Base-by-base conservation (phyloP, 2,797 vertebrate genomes). In the Hippocampus kuda region DNA sequence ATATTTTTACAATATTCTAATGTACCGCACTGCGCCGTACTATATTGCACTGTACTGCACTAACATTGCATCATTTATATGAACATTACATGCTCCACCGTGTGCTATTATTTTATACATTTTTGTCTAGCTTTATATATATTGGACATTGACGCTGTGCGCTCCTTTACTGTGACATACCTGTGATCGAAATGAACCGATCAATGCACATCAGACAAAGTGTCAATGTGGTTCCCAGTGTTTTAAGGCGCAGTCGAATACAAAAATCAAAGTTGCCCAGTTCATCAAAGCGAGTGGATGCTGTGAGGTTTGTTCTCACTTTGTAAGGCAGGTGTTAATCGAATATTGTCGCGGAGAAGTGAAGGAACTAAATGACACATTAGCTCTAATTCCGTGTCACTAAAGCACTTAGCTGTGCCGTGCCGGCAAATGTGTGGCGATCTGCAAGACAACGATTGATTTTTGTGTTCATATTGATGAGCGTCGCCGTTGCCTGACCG, bases 381-480 rank as follows among this genome's bases (percentile, higher is more conserved):
- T 70, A 60, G 61, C 66, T 77, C 74, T 82, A 81, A 83, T 78
- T 68, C 79, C 73, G 70, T 27, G 66, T 61, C 72, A 65, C 41
- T 77, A 73, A 70, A 70, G 68, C 68, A 71, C 71, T 77, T 71
- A 68, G 69, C 69, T 65, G 38, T 69, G 65, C 68, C 72, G 48
- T 24, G 69, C 68, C 34, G 73, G 59, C 75, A 76, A 78, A 71
- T 15, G 34, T 61, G 30, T 53, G 66, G 66, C 69, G 72, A 69
- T 76, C 76, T 70, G 77, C 76, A 77, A 73, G 62, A 68, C 63
- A 51, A 74, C 56, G 65, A 86, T 87, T 87, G 89, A 90, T 89
- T 87, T 83, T 83, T 70, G 64, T 75, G 83, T 91, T 84, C 89
- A 91, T 91, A 90, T 90, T 88, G 78, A 91, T 89, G 81, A 71